Conservation (phyloP, 2,113 vertebrate genomes). For the Hystrix cristata region DNA sequence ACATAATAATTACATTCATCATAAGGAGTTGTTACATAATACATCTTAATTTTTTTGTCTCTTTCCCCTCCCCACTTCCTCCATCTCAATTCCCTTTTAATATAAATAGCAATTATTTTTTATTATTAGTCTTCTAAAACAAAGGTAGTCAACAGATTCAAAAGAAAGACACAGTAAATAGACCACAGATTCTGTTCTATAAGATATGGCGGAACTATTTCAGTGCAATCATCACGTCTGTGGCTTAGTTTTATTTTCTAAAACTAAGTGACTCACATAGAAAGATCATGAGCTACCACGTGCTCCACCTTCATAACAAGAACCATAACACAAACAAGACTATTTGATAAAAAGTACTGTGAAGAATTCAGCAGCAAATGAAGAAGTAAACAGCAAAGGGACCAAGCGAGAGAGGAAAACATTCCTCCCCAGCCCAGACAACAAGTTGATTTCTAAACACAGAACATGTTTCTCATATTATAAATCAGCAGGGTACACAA, state of each 20-base stretch:
- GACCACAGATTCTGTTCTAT: background rate
- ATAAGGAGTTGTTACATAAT: background rate
- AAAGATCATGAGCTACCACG: background rate
- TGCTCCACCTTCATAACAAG: background rate
- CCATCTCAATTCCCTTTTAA: background rate
- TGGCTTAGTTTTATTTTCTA: background rate
- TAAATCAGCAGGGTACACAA: constrained; percentile 44
- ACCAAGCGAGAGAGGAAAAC: background rate
- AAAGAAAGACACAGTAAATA: background rate
- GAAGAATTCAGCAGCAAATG: background rate
- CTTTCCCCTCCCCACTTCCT: background rate
- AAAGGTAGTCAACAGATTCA: background rate
- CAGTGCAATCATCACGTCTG: background rate
- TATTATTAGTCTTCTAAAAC: background rate
- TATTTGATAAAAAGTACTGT: background rate
- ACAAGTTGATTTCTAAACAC: constrained; percentile 45
- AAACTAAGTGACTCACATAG: background rate
- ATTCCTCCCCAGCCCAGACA: background rate
- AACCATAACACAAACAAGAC: background rate
- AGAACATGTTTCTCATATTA: constrained; percentile 56
- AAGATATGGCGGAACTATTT: background rate
- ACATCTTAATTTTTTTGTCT: background rate
- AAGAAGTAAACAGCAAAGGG: background rate
- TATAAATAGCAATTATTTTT: background rate
- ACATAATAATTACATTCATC: background rate